Evolutionary conservation across 2,113 vertebrate genomes (phyloP), one percentile per base, ranked within the genome.

Genomic region (Phalacrocorax pelagicus): DNA sequence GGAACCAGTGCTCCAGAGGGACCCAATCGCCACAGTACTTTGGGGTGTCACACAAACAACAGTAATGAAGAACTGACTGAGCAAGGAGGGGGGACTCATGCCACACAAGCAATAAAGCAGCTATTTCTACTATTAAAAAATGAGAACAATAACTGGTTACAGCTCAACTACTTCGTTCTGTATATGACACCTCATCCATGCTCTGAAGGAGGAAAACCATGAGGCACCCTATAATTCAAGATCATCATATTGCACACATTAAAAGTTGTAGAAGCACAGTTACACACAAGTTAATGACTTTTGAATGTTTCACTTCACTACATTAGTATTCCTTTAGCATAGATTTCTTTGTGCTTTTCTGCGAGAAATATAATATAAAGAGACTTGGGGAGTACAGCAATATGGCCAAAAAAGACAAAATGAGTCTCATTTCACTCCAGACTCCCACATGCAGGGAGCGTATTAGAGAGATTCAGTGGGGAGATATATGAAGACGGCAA

Each of bases 311-410:
- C 84, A 77, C 94, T 97, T 85, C 81, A 47, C 74, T 92, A 49
- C 85, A 88, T 96, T 89, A 94, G 94, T 93, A 96, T 96, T 96
- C 95, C 74, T 97, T 83, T 30, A 94, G 94, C 95, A 95, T 80
- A 95, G 78, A 94, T 92, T 96, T 96, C 84, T 92, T 81, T 47
- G 47, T 46, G 92, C 22, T 94, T 92, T 92, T 88, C 86, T 78
- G 86, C 0, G 2, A 95, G 91, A 96, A 96, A 96, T 86, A 79
- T 40, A 94, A 94, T 71, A 95, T 92, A 92, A 96, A 92, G 94
- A 95, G 94, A 96, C 92, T 78, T 87, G 42, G 96, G 94, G 87
- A 93, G 88, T 89, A 94, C 4, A 85, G 86, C 86, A 97, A 91
- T 95, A 95, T 85, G 94, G 90, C 82, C 94, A 95, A 94, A 95